Conservation (phyloP, 1,140 invertebrate genomes). For the Olivierus martensii region DNA sequence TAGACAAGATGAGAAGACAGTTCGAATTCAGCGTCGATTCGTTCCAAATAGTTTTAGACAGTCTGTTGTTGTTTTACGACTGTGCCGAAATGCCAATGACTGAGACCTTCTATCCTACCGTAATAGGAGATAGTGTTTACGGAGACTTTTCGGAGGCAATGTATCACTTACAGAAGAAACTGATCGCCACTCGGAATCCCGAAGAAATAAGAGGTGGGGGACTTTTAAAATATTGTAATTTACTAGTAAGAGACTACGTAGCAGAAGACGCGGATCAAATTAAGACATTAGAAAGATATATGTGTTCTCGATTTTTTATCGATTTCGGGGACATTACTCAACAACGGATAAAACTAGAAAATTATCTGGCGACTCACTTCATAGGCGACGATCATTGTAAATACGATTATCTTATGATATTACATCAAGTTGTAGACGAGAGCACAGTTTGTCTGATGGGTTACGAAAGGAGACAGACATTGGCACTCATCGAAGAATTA, state of each 20-base stretch:
- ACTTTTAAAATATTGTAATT: conserved; percentile 92
- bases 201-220: conserved; percentile 98
- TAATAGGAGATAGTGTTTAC: conserved; percentile 95
- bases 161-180: conserved; percentile 80
- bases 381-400: conserved; percentile 79
- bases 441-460: conserved; percentile 97
- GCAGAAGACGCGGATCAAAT: conserved; percentile 74
- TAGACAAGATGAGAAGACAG: conserved; percentile 93
- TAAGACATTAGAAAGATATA: conserved; percentile 84
- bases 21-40: conserved; percentile 99
- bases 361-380: conserved; percentile 94
- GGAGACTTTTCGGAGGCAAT: conserved; percentile 92
- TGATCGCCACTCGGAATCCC: conserved; percentile 84
- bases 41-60: conserved; percentile 95
- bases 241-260: conserved; percentile 81
- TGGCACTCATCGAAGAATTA: conserved; percentile 76
- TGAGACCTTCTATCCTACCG: conserved; percentile 91
- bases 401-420: conserved; percentile 84
- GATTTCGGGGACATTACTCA: conserved; percentile 92
- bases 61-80: conserved; percentile 87
- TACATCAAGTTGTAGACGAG: conserved; percentile 88
- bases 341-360: conserved; percentile 81
- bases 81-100: conserved; percentile 70
- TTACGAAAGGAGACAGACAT: conserved; percentile 87
- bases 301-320: conserved; percentile 99